phyloP scores from a whole-genome alignment of 2,888 invertebrate genomes.

The Noctua janthina region DNA sequence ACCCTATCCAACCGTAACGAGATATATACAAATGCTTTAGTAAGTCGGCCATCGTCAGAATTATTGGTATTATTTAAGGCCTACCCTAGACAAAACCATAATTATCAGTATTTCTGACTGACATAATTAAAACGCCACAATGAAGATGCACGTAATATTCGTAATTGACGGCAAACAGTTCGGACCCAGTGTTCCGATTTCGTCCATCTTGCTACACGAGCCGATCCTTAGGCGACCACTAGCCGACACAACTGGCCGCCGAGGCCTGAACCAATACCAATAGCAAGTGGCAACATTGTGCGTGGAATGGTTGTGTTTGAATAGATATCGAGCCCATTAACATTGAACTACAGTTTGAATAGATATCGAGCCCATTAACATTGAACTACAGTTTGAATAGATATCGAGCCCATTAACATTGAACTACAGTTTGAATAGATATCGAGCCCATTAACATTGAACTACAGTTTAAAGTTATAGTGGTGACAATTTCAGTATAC shows the following conservation, averaged over 20 bases:
- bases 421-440: no score
- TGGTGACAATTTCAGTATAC: background rate
- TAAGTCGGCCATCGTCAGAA: background rate
- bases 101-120: background rate
- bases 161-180: conserved; percentile 30
- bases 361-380: background rate
- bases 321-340: background rate
- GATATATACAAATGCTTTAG: background rate
- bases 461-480: background rate
- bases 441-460: no score
- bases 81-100: background rate
- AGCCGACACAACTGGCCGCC: conserved; percentile 16
- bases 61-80: background rate
- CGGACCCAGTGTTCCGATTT: background rate
- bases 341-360: background rate
- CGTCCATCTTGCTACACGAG: conserved; percentile 6
- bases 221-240: conserved; percentile 32
- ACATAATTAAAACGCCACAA: background rate
- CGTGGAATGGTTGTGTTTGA: background rate
- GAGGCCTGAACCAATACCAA: conserved; percentile 40
- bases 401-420: background rate
- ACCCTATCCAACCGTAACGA: background rate
- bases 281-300: conserved; percentile 26
- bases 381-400: background rate
- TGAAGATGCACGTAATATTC: background rate